Conservation (phyloP, 2,888 invertebrate species). For the Hesperia comma region DNA sequence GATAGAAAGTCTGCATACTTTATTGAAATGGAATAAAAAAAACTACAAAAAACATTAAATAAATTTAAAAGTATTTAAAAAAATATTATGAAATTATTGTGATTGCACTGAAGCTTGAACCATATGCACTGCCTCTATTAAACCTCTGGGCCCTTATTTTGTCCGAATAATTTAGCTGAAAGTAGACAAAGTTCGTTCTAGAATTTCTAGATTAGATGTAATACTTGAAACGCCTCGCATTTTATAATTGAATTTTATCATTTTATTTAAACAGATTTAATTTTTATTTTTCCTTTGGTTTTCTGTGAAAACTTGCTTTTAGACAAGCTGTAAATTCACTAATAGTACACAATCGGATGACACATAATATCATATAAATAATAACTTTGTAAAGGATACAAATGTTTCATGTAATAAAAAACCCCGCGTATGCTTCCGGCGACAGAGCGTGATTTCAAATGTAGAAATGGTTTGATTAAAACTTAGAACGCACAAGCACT, state of each 20-base stretch:
- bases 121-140: constrained; percentile 60
- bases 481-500: constrained; percentile 46
- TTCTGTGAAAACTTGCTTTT: constrained; percentile 27
- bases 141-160: constrained; percentile 61
- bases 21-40: no score
- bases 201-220: constrained; percentile 50
- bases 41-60: no score
- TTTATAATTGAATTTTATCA: constrained; percentile 10
- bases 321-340: constrained; percentile 14
- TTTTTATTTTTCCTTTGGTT: not conserved
- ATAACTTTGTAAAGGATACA: constrained; percentile 12
- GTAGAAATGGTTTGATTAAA: constrained; percentile 18
- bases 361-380: not conserved
- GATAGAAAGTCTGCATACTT: no score
- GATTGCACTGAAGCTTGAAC: constrained; percentile 65
- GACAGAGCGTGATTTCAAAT: constrained; percentile 5
- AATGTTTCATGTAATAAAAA: not conserved
- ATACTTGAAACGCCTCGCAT: constrained; percentile 39
- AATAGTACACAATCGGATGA: constrained; percentile 7
- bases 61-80: constrained; percentile 1
- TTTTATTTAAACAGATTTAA: constrained; percentile 10
- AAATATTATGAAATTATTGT: constrained; percentile 49
- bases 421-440: constrained; percentile 8
- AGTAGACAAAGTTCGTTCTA: constrained; percentile 63
- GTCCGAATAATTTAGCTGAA: constrained; percentile 53